phyloP scores from a whole-genome alignment of 2,797 vertebrate species.

The Sebastes trivittatus region DNA sequence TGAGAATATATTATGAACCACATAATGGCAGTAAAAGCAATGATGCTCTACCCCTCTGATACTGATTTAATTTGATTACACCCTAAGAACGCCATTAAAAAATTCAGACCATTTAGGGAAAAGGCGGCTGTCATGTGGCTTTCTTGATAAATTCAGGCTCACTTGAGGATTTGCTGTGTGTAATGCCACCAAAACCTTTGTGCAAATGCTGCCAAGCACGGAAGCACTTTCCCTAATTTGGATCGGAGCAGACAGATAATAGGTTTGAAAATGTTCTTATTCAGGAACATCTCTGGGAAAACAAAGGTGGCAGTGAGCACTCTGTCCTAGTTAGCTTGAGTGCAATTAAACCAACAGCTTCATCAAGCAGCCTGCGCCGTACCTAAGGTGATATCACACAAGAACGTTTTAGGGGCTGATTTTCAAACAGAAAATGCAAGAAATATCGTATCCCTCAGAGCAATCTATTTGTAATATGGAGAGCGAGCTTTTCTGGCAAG shows the following conservation, averaged over 20 bases:
- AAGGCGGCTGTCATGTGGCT: neutral
- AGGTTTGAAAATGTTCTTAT: neutral
- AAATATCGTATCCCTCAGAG: constrained; percentile 1
- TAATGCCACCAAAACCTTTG: neutral
- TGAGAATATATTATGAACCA: neutral
- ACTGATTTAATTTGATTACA: neutral
- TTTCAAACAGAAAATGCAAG: neutral
- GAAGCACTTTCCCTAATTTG: neutral
- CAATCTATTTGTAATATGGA: neutral
- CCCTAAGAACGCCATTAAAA: neutral
- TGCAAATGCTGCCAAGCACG: neutral
- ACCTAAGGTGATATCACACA: neutral
- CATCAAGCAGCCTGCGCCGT: neutral
- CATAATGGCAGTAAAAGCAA: neutral
- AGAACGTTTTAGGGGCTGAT: neutral
- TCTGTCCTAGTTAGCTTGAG: neutral
- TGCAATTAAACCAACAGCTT: neutral
- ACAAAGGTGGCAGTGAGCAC: neutral
- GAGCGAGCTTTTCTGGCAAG: constrained; percentile 1
- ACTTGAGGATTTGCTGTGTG: neutral
- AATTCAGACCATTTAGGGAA: neutral
- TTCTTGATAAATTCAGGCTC: neutral
- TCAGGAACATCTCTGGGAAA: neutral
- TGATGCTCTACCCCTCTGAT: neutral
- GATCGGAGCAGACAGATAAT: neutral